Evolutionary conservation across 2,113 vertebrate genomes (phyloP).

Genomic region (Butastur rufipennis): DNA sequence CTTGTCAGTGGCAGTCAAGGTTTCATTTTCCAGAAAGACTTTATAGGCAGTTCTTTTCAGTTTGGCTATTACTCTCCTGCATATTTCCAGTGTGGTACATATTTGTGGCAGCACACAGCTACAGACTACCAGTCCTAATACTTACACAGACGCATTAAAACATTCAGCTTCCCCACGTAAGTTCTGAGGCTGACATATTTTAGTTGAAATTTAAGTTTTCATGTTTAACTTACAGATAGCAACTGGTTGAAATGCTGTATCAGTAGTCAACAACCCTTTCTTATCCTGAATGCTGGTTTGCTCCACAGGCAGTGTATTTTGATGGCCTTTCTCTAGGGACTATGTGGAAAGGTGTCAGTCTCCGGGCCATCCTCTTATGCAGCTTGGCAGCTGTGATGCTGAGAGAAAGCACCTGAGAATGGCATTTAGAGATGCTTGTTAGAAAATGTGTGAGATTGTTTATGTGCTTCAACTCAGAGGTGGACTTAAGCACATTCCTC

Average conservation of each 20-base stretch:
- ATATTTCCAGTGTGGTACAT: rapidly evolving
- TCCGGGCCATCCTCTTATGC: not conserved
- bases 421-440: not conserved
- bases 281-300: not conserved
- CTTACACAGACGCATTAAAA: not conserved
- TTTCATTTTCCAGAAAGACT: slow-evolving; percentile 31
- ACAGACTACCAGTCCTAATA: not conserved
- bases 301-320: not conserved
- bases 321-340: not conserved
- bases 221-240: not conserved
- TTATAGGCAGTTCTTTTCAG: not conserved
- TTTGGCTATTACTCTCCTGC: not conserved
- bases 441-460: not conserved
- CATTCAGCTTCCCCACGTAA: not conserved
- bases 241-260: rapidly evolving
- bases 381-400: not conserved
- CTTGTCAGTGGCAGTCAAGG: slow-evolving; percentile 11
- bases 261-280: not conserved
- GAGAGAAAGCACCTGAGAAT: not conserved
- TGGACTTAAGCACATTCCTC: not conserved
- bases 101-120: not conserved
- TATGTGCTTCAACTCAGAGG: not conserved
- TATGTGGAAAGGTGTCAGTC: not conserved
- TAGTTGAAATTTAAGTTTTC: not conserved
- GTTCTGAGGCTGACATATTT: not conserved